Conservation (phyloP, 2,888 invertebrate genomes). For the Drosophila hamatofila region DNA sequence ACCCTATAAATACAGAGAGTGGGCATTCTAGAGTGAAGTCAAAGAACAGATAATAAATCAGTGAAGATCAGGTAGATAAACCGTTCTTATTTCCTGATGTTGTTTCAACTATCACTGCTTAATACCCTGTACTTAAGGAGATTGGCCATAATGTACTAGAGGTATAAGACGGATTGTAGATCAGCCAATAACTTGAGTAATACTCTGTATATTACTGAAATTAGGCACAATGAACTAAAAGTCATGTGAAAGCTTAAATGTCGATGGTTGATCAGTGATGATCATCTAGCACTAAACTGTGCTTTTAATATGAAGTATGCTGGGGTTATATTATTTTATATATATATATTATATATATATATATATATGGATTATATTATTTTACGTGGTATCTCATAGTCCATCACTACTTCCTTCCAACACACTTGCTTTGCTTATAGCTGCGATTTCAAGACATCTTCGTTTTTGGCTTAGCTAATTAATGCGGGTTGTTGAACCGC, state of each 20-base stretch:
- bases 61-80: not conserved
- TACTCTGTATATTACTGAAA: not conserved
- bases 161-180: not conserved
- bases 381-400: not conserved
- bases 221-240: not conserved
- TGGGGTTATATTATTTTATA: no score
- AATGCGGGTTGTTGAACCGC: constrained; percentile 75
- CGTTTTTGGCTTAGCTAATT: constrained; percentile 39
- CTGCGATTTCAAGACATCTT: constrained; percentile 50
- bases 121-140: not conserved
- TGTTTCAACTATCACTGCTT: constrained; percentile 63
- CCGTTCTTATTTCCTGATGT: constrained; percentile 6
- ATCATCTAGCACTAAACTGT: not conserved
- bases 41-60: not conserved
- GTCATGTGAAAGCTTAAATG: not conserved
- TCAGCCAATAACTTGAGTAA: not conserved
- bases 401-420: fast-evolving
- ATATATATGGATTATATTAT: no score
- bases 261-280: not conserved
- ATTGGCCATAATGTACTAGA: not conserved
- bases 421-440: not conserved
- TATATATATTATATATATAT: no score
- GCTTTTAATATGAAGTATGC: no score
- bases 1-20: not conserved
- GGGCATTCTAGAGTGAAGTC: not conserved